Evolutionary conservation across 2,888 invertebrate species (phyloP).

Genomic region (Bhutanitis thaidina): DNA sequence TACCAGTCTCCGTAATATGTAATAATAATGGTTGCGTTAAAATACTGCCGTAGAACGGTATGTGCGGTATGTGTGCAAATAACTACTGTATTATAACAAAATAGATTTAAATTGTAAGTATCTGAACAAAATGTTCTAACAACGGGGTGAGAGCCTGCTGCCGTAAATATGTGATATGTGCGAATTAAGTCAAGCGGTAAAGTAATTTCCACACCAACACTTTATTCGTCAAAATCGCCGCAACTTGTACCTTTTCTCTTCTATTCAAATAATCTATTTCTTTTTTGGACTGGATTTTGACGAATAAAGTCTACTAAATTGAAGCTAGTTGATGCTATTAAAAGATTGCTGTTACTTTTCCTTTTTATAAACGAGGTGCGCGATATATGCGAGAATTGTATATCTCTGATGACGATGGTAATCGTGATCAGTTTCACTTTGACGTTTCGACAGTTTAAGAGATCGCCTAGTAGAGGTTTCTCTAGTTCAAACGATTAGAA

Average conservation of each 20-base stretch:
- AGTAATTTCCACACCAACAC: constrained; percentile 20
- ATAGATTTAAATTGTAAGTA: constrained; percentile 57
- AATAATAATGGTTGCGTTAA: background rate
- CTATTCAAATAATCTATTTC: background rate
- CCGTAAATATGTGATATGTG: constrained; percentile 43
- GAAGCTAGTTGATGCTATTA: no score
- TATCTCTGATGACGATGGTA: no score
- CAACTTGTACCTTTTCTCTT: background rate
- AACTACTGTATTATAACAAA: constrained; percentile 34
- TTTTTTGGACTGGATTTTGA: no score
- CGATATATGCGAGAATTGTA: no score
- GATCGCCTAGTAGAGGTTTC: no score
- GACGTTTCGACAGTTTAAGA: no score
- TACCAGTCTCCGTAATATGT: constrained; percentile 6
- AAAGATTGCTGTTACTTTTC: no score
- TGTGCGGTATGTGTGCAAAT: constrained; percentile 9
- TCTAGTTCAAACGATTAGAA: no score
- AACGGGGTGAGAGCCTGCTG: constrained; percentile 30
- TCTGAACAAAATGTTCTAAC: constrained; percentile 58
- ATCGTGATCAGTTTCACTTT: no score
- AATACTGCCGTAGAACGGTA: background rate
- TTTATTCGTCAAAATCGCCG: background rate
- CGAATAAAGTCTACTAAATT: no score
- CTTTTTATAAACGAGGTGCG: no score
- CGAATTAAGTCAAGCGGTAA: background rate